Evolutionary conservation across 1,140 invertebrate genomes (phyloP).

Genomic region (Eufriesea mexicana): DNA sequence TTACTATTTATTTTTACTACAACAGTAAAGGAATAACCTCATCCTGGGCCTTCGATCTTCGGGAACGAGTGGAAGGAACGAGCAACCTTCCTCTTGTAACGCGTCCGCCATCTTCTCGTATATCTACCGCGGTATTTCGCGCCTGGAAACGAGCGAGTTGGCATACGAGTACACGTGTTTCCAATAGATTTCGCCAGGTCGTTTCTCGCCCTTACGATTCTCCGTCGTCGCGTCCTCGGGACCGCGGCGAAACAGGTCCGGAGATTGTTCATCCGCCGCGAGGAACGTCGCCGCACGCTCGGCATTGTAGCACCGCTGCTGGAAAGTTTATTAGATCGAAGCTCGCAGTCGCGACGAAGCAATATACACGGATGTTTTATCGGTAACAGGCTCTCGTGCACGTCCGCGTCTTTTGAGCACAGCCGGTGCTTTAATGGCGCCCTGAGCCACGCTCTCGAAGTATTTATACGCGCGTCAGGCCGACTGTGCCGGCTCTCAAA

Average conservation of each 20-base stretch:
- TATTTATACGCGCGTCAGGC: constrained; percentile 51
- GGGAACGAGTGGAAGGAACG: no score
- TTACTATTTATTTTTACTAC: no score
- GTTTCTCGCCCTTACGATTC: neutral
- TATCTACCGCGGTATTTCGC: neutral
- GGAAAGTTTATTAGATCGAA: constrained; percentile 40
- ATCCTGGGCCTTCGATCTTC: no score
- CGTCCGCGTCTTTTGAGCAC: constrained; percentile 34
- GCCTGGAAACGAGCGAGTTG: neutral
- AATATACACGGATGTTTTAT: constrained; percentile 47
- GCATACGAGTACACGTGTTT: neutral
- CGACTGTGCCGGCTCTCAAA: constrained; percentile 48
- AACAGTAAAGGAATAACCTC: no score
- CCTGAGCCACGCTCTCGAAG: constrained; percentile 21
- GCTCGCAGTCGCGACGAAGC: constrained; percentile 21
- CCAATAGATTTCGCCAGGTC: neutral
- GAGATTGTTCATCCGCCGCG: neutral
- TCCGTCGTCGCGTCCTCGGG: no score
- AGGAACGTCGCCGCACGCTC: neutral
- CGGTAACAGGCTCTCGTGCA: constrained; percentile 30
- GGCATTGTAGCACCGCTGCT: neutral
- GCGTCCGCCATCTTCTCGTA: neutral
- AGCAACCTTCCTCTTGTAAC: neutral
- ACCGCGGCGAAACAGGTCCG: neutral
- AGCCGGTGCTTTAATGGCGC: constrained; percentile 23